Evolutionary conservation across 2,113 vertebrate species (phyloP).

Genomic region (Ophiodon elongatus): DNA sequence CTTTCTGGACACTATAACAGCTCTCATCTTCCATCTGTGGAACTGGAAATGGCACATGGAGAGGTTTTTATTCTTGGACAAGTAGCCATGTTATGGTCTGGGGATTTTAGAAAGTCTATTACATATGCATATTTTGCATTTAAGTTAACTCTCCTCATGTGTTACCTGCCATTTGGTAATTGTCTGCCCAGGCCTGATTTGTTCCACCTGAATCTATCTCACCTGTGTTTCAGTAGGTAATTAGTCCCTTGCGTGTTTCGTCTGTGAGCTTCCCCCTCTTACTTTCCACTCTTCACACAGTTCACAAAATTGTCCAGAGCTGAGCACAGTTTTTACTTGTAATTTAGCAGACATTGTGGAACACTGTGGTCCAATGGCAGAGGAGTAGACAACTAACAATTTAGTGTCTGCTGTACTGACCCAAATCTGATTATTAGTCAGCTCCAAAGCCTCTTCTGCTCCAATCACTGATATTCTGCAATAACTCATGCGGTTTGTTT

Average conservation of each 20-base stretch:
- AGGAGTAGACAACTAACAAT: not conserved
- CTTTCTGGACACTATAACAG: slow-evolving; percentile 15
- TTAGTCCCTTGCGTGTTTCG: not conserved
- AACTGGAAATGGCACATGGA: not conserved
- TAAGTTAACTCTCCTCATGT: not conserved
- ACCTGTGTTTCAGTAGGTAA: not conserved
- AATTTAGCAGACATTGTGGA: not conserved
- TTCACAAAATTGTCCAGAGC: not conserved
- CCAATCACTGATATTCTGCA: slow-evolving; percentile 10
- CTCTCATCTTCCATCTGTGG: not conserved
- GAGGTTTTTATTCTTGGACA: not conserved
- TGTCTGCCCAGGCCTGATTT: not conserved
- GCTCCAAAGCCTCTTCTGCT: not conserved
- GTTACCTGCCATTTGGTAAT: not conserved
- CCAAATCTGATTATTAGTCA: slow-evolving; percentile 10
- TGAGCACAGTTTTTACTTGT: not conserved
- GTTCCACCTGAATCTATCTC: no score
- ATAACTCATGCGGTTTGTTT: slow-evolving; percentile 8
- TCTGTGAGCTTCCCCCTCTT: no score
- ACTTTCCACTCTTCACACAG: no score
- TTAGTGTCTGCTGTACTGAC: not conserved
- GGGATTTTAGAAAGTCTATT: not conserved
- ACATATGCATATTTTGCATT: no score
- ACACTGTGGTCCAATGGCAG: not conserved
- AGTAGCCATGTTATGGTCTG: not conserved